A percentile compares a stretch with the other conserved stretches of the same genome.
Evolutionary conservation across 1,140 invertebrate genomes (phyloP).

Genomic region (Drosophila truncata): DNA sequence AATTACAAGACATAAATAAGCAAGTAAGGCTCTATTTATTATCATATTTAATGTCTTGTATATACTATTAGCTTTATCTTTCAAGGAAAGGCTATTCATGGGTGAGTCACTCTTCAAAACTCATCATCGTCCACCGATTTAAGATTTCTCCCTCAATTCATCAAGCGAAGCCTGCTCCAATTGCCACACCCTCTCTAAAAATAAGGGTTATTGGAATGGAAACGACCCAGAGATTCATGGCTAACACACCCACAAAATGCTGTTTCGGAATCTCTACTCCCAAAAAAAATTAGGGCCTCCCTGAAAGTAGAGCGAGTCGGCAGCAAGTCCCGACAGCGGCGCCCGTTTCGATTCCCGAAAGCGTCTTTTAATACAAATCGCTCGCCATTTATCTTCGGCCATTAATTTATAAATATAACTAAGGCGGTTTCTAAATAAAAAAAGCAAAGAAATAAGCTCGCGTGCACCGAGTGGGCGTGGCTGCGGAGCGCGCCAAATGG

Average conservation of each 20-base stretch:
- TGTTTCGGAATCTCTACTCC: neutral
- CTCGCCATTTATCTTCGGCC: constrained; percentile 72
- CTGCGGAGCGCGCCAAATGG: constrained; percentile 65
- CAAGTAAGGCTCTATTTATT: constrained; percentile 1
- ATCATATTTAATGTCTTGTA: neutral
- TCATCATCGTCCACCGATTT: constrained; percentile 46
- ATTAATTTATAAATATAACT: constrained; percentile 83
- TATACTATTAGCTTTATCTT: neutral
- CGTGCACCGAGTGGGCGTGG: constrained; percentile 74
- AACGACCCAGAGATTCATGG: constrained; percentile 35
- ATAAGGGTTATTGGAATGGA: constrained; percentile 27
- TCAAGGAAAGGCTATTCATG: neutral
- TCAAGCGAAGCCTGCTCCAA: constrained; percentile 37
- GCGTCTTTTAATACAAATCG: constrained; percentile 70
- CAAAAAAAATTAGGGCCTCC: constrained; percentile 39
- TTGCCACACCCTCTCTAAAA: constrained; percentile 53
- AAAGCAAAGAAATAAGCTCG: constrained; percentile 25
- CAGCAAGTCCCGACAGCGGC: constrained; percentile 44
- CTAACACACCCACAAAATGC: constrained; percentile 45
- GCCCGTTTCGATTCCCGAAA: constrained; percentile 59
- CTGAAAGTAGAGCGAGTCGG: constrained; percentile 52
- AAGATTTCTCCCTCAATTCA: constrained; percentile 46
- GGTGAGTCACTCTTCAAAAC: constrained; percentile 31
- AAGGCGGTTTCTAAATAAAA: constrained; percentile 57
- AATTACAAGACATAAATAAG: constrained; percentile 14